Conservation (phyloP, 2,888 invertebrate species). For the Brachyptera risi region DNA sequence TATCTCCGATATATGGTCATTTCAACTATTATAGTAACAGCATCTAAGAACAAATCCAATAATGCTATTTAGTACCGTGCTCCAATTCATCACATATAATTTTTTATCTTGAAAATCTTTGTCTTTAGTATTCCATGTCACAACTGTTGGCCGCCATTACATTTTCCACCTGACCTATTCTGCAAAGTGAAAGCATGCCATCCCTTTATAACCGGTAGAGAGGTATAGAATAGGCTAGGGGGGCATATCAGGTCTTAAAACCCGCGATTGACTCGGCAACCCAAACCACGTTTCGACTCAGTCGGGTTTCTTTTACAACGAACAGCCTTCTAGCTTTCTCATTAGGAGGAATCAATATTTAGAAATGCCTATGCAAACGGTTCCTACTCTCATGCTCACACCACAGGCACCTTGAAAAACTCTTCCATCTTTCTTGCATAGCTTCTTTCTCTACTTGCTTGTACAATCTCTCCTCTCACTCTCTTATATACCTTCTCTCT, state of each 20-base stretch:
- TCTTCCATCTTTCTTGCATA: constrained; percentile 4
- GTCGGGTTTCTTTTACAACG: too few relatives aligned
- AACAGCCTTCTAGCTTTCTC: constrained; percentile 19
- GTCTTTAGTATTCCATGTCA: background rate
- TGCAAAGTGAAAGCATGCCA: background rate
- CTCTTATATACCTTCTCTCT: background rate
- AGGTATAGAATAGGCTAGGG: too few relatives aligned
- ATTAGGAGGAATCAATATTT: constrained; percentile 32
- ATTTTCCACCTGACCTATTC: constrained; percentile 19
- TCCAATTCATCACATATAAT: too few relatives aligned
- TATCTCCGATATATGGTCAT: too few relatives aligned
- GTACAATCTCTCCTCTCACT: constrained; percentile 20
- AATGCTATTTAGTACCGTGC: too few relatives aligned
- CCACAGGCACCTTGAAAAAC: too few relatives aligned
- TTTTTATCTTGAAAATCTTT: too few relatives aligned
- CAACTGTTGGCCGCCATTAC: constrained; percentile 3
- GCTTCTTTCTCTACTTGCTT: constrained; percentile 13
- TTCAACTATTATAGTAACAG: too few relatives aligned
- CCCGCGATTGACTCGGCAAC: constrained; percentile 10
- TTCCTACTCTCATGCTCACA: constrained; percentile 6
- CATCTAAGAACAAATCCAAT: too few relatives aligned
- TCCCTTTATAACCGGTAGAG: too few relatives aligned
- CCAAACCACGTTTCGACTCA: constrained; percentile 18
- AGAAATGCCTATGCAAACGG: constrained; percentile 31
- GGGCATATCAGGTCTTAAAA: background rate